Percentiles rank a stretch among this genome's conserved stretches.
Conservation (phyloP, 1,140 invertebrate genomes). For the Lycorma delicatula region DNA sequence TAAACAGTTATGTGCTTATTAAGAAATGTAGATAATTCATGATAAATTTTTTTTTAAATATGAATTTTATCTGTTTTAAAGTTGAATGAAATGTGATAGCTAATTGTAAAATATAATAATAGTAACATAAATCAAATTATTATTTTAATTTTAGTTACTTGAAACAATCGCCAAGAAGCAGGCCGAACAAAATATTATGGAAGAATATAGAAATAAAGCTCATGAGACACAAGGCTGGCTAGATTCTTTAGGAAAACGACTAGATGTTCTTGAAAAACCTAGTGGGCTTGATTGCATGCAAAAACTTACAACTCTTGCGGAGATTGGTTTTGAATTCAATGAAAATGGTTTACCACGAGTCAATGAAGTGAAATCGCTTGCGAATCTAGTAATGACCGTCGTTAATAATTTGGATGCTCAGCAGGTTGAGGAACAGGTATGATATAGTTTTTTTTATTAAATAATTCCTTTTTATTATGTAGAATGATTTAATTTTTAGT, state of each 20-base stretch:
- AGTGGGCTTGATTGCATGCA: constrained; percentile 71
- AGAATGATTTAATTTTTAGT: no score
- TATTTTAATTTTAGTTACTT: constrained; percentile 42
- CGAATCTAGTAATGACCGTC: constrained; percentile 60
- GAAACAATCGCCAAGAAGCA: constrained; percentile 68
- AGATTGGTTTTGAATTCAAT: constrained; percentile 55
- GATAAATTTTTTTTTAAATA: no score
- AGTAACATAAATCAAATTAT: no score
- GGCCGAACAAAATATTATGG: constrained; percentile 62
- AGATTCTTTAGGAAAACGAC: constrained; percentile 63
- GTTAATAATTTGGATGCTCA: constrained; percentile 81
- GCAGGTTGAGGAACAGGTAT: constrained; percentile 77
- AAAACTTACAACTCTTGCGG: constrained; percentile 61
- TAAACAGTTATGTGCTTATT: no score
- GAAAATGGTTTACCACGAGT: constrained; percentile 43
- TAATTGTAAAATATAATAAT: background rate
- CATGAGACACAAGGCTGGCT: constrained; percentile 71
- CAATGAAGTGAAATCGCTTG: constrained; percentile 55
- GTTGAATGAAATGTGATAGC: no score
- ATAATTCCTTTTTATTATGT: no score
- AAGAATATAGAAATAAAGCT: constrained; percentile 64
- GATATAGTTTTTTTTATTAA: constrained; percentile 22
- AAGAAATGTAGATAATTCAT: no score
- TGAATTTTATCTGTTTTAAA: no score
- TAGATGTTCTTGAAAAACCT: constrained; percentile 72